Base-by-base conservation (phyloP, 2,113 vertebrate genomes). In the Argyrosomus japonicus region DNA sequence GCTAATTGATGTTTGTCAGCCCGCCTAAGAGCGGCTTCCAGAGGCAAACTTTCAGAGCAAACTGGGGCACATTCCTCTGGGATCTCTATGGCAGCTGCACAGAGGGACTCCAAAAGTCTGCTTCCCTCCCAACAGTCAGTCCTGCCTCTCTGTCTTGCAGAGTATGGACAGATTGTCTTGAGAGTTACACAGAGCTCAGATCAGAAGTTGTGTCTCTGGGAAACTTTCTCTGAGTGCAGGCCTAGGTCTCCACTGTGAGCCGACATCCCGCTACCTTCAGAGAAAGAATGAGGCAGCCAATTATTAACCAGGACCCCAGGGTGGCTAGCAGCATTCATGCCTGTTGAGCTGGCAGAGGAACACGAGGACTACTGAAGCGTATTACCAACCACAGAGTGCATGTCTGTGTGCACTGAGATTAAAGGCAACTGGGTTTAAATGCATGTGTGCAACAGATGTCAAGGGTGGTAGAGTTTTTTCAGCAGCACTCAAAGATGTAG, bases 261-360 rank as follows among this genome's bases (percentile, higher is more conserved):
- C 65, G 58, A 77, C 83, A 74, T 88, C 88, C 90, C 69, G 53
- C 87, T 88, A 87, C 87, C 84, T 91, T 86, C 87, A 87, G 50
- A 89, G 71, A 91, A 93, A 92, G 88, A 93, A 92, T 88, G 92
- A 94, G 88, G 88, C 86, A 87, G 93, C 90, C 92, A 95, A 95
- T 95, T 90, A 95, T 95, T 95, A 92, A 93, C 93, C 82, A 87
- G 78, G 86, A 92, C 90, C 91, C 86, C 88, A 70, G 92, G 94
- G 93, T 86, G 81, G 85, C 83, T 57, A 21, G 83, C 88, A 69
- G 82, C 89, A 88, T 89, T 88, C 89, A 91, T 89, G 89, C 79
- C 87, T 84, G 69, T 82, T 77, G 81, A 87, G 82, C 70, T 88
- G 86, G 87, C 89, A 82, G 82, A 78, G 83, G 75, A 87, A 90